Conservation (phyloP, 2,113 vertebrate genomes). For the Oncorhynchus gorbuscha region DNA sequence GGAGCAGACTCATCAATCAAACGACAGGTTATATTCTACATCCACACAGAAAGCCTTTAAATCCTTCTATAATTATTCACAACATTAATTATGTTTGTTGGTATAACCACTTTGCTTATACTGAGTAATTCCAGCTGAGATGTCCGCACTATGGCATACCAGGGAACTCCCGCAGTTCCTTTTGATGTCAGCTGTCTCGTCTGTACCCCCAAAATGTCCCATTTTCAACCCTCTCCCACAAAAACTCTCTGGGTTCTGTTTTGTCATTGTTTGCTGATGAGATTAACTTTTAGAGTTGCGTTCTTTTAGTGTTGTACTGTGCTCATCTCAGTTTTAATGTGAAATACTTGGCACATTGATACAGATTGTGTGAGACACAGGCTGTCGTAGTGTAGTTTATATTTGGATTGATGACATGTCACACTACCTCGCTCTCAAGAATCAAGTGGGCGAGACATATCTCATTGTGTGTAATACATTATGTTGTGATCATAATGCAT, state of each 20-base stretch:
- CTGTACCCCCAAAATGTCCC: not conserved
- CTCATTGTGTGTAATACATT: slow-evolving; percentile 26
- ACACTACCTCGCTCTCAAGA: not conserved
- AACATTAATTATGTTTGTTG: not conserved
- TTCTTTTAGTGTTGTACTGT: not conserved
- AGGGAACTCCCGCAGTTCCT: not conserved
- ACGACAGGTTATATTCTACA: not conserved
- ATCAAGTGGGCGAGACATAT: not conserved
- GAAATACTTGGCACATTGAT: not conserved
- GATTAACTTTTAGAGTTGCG: too few relatives aligned
- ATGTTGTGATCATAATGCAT: slow-evolving; percentile 18
- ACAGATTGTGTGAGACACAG: not conserved
- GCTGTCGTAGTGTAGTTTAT: not conserved
- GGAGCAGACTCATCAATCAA: slow-evolving; percentile 13
- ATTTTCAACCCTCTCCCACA: not conserved
- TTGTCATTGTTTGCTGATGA: not conserved
- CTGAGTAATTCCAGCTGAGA: not conserved
- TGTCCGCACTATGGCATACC: not conserved
- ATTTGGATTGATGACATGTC: not conserved
- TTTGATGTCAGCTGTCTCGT: slow-evolving; percentile 1
- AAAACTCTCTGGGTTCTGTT: not conserved
- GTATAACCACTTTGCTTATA: slow-evolving; percentile 1
- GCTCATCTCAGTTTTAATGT: not conserved
- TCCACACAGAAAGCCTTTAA: slow-evolving; percentile 5
- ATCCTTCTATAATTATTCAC: not conserved